These are phyloP conservation scores for Bradypus variegatus DNA, from an alignment of 2,797 vertebrate species.

Conservation along the genomic window DNA sequence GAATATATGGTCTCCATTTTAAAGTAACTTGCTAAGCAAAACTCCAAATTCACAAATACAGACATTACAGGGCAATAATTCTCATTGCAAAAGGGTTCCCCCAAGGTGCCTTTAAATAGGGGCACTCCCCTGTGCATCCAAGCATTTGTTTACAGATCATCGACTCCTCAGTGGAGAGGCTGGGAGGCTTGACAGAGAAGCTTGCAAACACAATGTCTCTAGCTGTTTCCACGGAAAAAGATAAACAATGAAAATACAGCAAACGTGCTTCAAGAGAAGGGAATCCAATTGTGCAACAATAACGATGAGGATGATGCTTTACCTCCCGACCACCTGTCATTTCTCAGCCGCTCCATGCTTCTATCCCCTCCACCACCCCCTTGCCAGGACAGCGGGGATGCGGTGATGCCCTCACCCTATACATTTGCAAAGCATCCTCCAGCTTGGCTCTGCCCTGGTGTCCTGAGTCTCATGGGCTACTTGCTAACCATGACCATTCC, in stretches of 20 bases:
- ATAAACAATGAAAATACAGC: neutral
- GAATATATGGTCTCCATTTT: neutral
- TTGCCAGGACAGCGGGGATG: neutral
- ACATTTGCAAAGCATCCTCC: neutral
- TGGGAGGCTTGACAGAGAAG: slow-evolving; percentile 38
- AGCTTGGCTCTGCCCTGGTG: neutral
- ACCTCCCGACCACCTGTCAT: neutral
- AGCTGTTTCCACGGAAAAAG: slow-evolving; percentile 3
- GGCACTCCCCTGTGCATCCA: neutral
- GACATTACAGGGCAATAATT: slow-evolving; percentile 42
- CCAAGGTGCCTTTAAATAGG: slow-evolving; percentile 44
- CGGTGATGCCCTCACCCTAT: fast-evolving
- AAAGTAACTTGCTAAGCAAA: slow-evolving; percentile 39
- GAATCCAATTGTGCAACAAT: neutral
- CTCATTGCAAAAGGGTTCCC: slow-evolving; percentile 49
- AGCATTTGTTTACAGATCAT: slow-evolving; percentile 51
- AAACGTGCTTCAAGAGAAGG: neutral
- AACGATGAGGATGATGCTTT: fast-evolving
- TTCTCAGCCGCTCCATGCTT: neutral
- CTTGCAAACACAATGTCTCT: slow-evolving; percentile 21
- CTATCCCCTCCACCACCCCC: neutral
- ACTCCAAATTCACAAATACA: neutral
- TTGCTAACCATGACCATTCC: too few species aligned
- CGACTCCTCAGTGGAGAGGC: slow-evolving; percentile 30
- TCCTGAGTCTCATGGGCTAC: neutral